Evolutionary conservation across 2,888 invertebrate species (phyloP), one percentile per base, ranked within the genome.

Genomic region (Volucella inanis): DNA sequence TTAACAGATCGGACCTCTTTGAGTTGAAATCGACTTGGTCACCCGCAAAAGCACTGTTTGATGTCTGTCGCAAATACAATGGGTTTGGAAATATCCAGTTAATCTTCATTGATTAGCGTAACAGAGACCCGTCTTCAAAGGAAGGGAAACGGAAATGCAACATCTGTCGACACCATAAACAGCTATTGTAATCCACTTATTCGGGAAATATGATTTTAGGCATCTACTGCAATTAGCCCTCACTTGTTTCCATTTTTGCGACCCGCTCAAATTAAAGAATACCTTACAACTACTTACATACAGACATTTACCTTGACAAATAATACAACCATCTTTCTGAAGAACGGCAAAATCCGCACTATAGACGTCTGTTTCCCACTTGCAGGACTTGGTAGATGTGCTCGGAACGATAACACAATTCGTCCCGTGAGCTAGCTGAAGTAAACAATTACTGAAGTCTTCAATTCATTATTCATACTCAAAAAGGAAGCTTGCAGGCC

Each of bases 371-470:
- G 61, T 38, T 54, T 15, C 3, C 22, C 4, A 3, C 22, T 22
- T 3, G 22, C 22, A 22, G 3, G 50, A 12, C 41, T 49, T 49
- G 15, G n/a, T 14, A 11, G 31, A 64, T 14, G 65, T 52, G 12
- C 62, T 64, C 11, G 55, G 62, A 22, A 87, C 45, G n/a, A 61
- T 49, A 3, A 84, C 67, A 14, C 31, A 59, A 31, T 84, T 22
- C 80, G 2, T 68, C 75, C 68, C 74, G 15, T 87, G 61, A 3
- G 85, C 87, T 1, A 85, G 43, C 31, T 84, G 70, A 52, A 78
- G 62, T 9, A 84, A 49, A 76, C 74, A 86, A 18, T 70, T 64
- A 4, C 52, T 79, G 12, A 84, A 79, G 12, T 75, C 71, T 0
- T 71, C 71, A 1, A 79, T 49, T 1, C 3, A 57, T 49, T 45